These are phyloP conservation scores for Pangasianodon gigas DNA, from an alignment of 2,113 vertebrate genomes.

Conservation along the genomic window DNA sequence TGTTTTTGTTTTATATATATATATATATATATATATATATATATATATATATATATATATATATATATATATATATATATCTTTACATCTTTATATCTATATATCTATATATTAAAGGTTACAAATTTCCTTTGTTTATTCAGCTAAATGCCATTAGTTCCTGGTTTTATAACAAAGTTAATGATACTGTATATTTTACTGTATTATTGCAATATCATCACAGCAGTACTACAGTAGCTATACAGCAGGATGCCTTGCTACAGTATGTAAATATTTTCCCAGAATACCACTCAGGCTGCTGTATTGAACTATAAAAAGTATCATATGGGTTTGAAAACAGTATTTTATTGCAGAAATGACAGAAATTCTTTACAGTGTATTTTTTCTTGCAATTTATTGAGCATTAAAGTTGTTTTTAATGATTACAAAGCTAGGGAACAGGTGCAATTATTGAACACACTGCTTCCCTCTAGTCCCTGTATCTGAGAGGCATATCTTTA, in stretches of 20 bases:
- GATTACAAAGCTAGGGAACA: not conserved
- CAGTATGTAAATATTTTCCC: not conserved
- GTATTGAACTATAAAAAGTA: not conserved
- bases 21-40: too few relatives aligned
- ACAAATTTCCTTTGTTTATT: not conserved
- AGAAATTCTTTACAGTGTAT: not conserved
- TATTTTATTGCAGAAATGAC: not conserved
- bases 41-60: too few relatives aligned
- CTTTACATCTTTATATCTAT: too few relatives aligned
- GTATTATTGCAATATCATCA: not conserved
- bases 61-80: too few relatives aligned
- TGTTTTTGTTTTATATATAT: too few relatives aligned
- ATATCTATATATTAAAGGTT: not conserved
- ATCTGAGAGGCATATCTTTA: constrained; percentile 1
- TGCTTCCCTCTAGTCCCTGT: not conserved
- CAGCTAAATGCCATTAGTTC: not conserved
- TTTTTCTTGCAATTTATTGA: not conserved
- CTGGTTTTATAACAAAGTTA: not conserved
- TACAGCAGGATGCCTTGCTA: not conserved
- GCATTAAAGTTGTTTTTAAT: not conserved
- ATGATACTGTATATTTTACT: not conserved
- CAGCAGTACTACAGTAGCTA: not conserved
- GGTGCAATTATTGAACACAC: not conserved
- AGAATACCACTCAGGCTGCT: not conserved
- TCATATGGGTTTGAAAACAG: not conserved